Evolutionary conservation across 2,888 invertebrate species (phyloP).

Genomic region (Blera fallax): DNA sequence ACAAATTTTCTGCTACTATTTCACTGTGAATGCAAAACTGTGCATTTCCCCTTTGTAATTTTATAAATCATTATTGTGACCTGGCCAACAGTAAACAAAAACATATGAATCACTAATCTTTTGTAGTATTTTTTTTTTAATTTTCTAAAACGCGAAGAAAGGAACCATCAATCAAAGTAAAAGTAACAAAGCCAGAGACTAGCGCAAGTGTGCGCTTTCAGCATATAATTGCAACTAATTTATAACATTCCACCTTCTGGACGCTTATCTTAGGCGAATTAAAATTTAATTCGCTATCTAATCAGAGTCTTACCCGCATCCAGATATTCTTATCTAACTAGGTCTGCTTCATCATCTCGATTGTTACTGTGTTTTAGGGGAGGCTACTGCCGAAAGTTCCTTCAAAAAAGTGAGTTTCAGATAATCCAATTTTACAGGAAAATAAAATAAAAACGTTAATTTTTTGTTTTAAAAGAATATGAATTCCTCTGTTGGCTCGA

Average conservation of each 20-base stretch:
- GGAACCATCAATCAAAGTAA: neutral
- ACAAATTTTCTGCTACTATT: neutral
- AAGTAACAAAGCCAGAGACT: neutral
- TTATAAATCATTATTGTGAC: neutral
- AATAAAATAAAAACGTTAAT: neutral
- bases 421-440: neutral
- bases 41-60: neutral
- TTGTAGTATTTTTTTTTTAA: neutral
- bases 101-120: slow-evolving; percentile 26
- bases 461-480: slow-evolving; percentile 3
- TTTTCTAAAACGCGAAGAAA: neutral
- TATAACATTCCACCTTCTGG: neutral
- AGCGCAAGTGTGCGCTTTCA: neutral
- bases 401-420: slow-evolving; percentile 20
- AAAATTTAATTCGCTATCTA: neutral
- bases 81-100: slow-evolving; percentile 29
- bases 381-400: neutral
- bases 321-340: slow-evolving; percentile 36
- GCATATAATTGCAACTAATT: neutral
- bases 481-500: slow-evolving; percentile 8
- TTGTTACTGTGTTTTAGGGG: neutral
- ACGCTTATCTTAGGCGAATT: neutral
- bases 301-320: neutral
- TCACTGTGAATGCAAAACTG: neutral
- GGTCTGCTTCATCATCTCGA: slow-evolving; percentile 17